Conservation (phyloP, 2,797 vertebrate genomes). For the Coreius guichenoti region DNA sequence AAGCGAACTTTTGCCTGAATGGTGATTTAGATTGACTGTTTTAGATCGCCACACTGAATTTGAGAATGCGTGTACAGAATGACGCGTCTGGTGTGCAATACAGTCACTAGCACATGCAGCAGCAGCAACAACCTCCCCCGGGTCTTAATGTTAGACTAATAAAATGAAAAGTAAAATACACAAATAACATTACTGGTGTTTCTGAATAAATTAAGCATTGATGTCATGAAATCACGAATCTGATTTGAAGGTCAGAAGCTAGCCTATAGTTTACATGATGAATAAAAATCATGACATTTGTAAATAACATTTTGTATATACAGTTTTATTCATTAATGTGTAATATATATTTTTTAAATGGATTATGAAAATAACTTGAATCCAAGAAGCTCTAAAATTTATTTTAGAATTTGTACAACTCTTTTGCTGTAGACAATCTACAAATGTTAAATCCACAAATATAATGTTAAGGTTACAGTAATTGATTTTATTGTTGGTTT, state of each 20-base stretch:
- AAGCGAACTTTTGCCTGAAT: not conserved
- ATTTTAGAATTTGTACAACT: too few relatives aligned
- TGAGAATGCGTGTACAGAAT: not conserved
- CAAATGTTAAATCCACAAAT: not conserved
- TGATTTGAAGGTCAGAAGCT: not conserved
- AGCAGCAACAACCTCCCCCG: not conserved
- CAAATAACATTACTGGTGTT: not conserved
- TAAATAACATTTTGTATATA: not conserved
- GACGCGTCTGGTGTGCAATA: not conserved
- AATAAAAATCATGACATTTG: not conserved
- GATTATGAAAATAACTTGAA: too few relatives aligned
- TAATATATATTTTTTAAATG: too few relatives aligned
- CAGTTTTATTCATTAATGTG: not conserved
- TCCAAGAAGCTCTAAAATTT: too few relatives aligned
- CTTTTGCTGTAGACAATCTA: not conserved
- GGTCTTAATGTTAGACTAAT: not conserved
- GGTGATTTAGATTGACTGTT: not conserved
- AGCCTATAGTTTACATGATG: not conserved
- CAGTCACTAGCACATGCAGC: not conserved
- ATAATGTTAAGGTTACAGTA: not conserved
- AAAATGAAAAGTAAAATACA: not conserved
- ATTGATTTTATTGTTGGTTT: not conserved
- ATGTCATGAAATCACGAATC: too few relatives aligned
- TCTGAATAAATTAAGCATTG: not conserved
- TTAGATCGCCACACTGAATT: not conserved